These are phyloP conservation scores for Cartodere bifasciata DNA, from an alignment of 2,888 invertebrate genomes.

Conservation along the genomic window DNA sequence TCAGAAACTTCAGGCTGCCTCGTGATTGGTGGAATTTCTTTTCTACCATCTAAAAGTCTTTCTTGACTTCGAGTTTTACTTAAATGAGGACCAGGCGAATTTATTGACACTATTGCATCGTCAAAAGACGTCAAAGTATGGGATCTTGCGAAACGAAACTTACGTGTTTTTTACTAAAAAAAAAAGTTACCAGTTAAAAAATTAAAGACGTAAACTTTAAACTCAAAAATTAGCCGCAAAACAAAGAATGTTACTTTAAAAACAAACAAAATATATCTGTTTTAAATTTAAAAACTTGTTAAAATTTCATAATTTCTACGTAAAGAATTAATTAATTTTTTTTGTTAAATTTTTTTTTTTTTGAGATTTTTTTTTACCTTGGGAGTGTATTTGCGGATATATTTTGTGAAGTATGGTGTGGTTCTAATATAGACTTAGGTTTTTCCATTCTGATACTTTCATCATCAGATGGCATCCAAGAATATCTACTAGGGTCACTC, in stretches of 20 bases:
- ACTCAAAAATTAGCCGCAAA: too few relatives aligned
- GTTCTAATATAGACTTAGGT: conserved; percentile 38
- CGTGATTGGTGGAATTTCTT: conserved; percentile 34
- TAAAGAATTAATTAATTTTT: too few relatives aligned
- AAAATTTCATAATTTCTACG: too few relatives aligned
- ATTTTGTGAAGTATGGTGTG: conserved; percentile 18
- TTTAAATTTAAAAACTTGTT: too few relatives aligned
- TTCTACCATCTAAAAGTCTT: conserved; percentile 61
- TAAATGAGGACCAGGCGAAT: conserved; percentile 30
- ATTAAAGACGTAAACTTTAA: too few relatives aligned
- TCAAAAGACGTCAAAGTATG: conserved; percentile 79
- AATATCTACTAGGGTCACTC: conserved; percentile 63
- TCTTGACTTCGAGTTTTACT: conserved; percentile 47
- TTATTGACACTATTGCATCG: conserved; percentile 43
- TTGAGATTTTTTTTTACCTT: too few relatives aligned
- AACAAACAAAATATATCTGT: too few relatives aligned
- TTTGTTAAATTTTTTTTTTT: too few relatives aligned
- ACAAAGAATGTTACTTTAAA: too few relatives aligned
- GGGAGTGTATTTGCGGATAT: too few relatives aligned
- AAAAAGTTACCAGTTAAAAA: too few relatives aligned
- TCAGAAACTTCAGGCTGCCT: conserved; percentile 37
- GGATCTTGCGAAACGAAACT: conserved; percentile 81
- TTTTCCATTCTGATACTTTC: conserved; percentile 59
- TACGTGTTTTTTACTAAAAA: conserved; percentile 70
- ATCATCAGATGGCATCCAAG: conserved; percentile 69